phyloP scores from a whole-genome alignment of 2,888 invertebrate genomes.

The Caenorhabditis sp. region DNA sequence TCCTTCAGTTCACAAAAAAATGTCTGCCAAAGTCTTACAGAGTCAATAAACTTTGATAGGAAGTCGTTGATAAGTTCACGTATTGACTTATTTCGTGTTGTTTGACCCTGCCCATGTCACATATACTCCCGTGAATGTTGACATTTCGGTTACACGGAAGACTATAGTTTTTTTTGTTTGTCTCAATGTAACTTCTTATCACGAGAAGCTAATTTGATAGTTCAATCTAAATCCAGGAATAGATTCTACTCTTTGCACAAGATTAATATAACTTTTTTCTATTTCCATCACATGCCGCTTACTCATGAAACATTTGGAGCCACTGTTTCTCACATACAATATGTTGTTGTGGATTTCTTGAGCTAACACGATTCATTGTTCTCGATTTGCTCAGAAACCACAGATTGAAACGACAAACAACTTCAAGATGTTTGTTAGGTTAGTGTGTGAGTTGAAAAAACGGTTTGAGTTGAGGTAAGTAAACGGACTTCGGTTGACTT shows the following conservation, averaged over 20 bases:
- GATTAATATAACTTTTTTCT: slow-evolving; percentile 23
- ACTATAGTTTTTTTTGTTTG: slow-evolving; percentile 41
- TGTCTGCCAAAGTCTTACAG: slow-evolving; percentile 54
- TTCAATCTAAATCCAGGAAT: slow-evolving; percentile 45
- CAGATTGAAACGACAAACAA: slow-evolving; percentile 53
- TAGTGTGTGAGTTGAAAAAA: slow-evolving; percentile 9
- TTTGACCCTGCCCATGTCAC: slow-evolving; percentile 49
- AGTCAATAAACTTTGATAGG: slow-evolving; percentile 49
- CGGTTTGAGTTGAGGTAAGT: slow-evolving; percentile 35
- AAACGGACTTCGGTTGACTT: not conserved
- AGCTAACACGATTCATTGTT: slow-evolving; percentile 31
- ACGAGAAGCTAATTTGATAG: slow-evolving; percentile 54
- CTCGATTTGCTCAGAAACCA: slow-evolving; percentile 52
- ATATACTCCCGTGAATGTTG: slow-evolving; percentile 40
- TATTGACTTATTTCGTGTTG: slow-evolving; percentile 55
- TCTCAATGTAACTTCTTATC: slow-evolving; percentile 43
- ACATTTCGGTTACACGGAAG: slow-evolving; percentile 50
- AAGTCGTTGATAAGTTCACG: slow-evolving; percentile 56
- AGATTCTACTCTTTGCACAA: slow-evolving; percentile 24
- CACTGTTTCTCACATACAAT: not conserved
- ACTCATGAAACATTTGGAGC: slow-evolving; percentile 3
- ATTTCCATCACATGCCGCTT: slow-evolving; percentile 18
- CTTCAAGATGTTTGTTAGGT: slow-evolving; percentile 35
- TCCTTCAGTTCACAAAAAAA: slow-evolving; percentile 50
- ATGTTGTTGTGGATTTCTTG: slow-evolving; percentile 11